Evolutionary conservation across 2,113 vertebrate genomes (phyloP).

Genomic region (Glareola pratincola): DNA sequence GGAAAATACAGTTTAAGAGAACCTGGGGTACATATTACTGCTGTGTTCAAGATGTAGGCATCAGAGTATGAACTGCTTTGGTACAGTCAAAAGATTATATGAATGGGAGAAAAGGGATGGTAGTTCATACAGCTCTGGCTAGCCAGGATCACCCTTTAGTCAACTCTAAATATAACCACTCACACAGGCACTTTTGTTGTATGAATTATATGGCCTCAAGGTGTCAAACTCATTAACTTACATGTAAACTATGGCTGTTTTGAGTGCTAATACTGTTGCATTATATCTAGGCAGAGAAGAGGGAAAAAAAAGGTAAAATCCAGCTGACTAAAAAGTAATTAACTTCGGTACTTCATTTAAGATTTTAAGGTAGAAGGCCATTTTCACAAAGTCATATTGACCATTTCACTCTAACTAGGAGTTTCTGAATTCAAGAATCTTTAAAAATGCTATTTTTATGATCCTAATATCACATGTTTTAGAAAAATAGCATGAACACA

Average conservation of each 20-base stretch:
- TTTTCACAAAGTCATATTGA: background rate
- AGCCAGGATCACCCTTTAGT: background rate
- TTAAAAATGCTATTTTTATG: background rate
- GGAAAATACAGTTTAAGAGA: background rate
- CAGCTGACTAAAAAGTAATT: background rate
- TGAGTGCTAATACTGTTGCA: background rate
- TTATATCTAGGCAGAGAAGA: background rate
- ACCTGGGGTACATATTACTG: background rate
- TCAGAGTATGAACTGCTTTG: background rate
- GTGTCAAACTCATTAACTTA: background rate
- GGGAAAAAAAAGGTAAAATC: background rate
- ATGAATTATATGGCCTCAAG: background rate
- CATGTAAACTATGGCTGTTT: background rate
- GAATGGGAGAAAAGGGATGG: background rate
- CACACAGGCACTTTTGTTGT: background rate
- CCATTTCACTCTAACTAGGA: background rate
- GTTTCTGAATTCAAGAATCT: background rate
- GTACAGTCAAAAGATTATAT: background rate
- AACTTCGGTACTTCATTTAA: background rate
- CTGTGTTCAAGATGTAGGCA: background rate
- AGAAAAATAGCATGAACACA: background rate
- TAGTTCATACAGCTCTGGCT: background rate
- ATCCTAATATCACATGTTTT: background rate
- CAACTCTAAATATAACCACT: background rate
- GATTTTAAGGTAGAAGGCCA: background rate